Conservation (phyloP, 2,113 vertebrate species). For the Eulemur macaco region DNA sequence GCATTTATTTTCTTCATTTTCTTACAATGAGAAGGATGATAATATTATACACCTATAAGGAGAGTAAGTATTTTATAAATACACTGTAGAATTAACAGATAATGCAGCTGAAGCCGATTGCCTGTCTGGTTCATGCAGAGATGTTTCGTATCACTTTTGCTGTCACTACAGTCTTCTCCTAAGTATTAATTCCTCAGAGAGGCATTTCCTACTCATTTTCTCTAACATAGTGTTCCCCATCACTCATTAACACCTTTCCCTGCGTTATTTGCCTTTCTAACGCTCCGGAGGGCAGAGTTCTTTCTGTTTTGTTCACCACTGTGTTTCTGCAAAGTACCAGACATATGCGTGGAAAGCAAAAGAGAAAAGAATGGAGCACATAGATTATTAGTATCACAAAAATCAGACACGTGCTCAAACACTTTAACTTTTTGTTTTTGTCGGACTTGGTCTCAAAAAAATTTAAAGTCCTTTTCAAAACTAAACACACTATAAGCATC, state of each 20-base stretch:
- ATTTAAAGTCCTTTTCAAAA: background rate
- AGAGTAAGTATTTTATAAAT: background rate
- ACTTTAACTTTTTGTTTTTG: background rate
- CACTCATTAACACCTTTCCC: background rate
- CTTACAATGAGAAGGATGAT: background rate
- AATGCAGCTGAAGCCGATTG: fast-evolving
- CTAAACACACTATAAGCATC: background rate
- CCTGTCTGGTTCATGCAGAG: fast-evolving
- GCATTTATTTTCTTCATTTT: background rate
- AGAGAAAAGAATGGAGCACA: background rate
- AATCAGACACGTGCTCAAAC: background rate
- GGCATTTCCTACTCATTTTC: background rate
- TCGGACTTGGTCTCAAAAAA: background rate
- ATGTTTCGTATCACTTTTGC: background rate
- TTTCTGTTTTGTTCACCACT: background rate
- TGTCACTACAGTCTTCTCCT: background rate
- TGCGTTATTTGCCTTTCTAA: background rate
- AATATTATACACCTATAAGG: background rate
- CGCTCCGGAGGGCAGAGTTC: background rate
- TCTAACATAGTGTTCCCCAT: too few species aligned
- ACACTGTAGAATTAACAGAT: background rate
- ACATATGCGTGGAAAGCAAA: background rate
- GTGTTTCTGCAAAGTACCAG: background rate
- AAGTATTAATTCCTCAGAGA: background rate
- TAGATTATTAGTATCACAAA: background rate